These are phyloP conservation scores for Calyptommatus sinebrachiatus DNA, from an alignment of 2,113 vertebrate genomes.

Conservation along the genomic window DNA sequence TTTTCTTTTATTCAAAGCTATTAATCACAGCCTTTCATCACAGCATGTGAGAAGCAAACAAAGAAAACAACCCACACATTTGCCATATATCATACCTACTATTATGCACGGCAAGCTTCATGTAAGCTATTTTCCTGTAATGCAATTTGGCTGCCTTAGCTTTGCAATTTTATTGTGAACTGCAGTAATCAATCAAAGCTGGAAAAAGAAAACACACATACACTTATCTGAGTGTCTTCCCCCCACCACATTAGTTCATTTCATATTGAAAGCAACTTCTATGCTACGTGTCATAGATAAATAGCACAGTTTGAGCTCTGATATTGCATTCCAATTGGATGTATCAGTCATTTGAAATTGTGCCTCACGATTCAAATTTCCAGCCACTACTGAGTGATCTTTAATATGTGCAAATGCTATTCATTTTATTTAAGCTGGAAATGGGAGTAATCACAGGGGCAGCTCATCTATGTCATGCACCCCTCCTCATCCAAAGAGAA, in stretches of 20 bases:
- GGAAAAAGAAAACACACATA: slow-evolving; percentile 21
- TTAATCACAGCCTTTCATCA: slow-evolving; percentile 53
- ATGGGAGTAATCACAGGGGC: too few species aligned
- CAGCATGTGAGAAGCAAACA: slow-evolving; percentile 25
- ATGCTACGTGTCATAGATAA: slow-evolving; percentile 36
- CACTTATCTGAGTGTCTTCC: slow-evolving; percentile 27
- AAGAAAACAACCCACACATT: slow-evolving; percentile 34
- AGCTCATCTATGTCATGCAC: too few species aligned
- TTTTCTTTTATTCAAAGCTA: slow-evolving; percentile 45
- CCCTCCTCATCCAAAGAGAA: too few species aligned
- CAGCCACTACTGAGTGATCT: slow-evolving; percentile 32
- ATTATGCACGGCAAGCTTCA: slow-evolving; percentile 19
- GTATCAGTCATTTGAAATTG: slow-evolving; percentile 37
- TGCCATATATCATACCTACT: slow-evolving; percentile 29
- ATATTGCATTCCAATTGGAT: slow-evolving; percentile 12
- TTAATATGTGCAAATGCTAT: slow-evolving; percentile 29
- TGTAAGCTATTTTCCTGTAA: slow-evolving; percentile 33
- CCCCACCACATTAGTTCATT: slow-evolving; percentile 16
- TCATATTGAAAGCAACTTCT: slow-evolving; percentile 52
- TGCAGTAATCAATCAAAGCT: slow-evolving; percentile 43
- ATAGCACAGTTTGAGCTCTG: slow-evolving; percentile 41
- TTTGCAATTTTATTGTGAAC: slow-evolving; percentile 50
- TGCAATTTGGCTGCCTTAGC: slow-evolving; percentile 20
- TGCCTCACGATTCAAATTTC: slow-evolving; percentile 7
- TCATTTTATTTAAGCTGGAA: too few species aligned